Evolutionary conservation across 2,888 invertebrate genomes (phyloP).

Genomic region (Fissipunctia ypsillon): DNA sequence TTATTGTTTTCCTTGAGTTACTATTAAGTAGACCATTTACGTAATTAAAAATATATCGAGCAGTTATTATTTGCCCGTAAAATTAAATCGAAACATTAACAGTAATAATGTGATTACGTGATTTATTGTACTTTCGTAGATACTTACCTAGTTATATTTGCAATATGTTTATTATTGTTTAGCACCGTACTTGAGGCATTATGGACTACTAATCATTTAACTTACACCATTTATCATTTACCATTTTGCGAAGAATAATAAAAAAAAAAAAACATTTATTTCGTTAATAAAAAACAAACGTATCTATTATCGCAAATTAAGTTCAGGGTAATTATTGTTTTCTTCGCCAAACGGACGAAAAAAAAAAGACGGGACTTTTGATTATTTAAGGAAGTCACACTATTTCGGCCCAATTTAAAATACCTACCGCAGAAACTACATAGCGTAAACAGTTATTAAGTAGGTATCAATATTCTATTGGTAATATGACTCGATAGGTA

Average conservation of each 20-base stretch:
- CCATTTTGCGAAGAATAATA: neutral
- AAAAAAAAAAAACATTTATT: neutral
- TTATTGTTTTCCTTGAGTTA: slow-evolving; percentile 10
- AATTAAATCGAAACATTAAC: slow-evolving; percentile 23
- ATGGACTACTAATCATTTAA: neutral
- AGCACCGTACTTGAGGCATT: neutral
- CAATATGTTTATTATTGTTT: slow-evolving; percentile 25
- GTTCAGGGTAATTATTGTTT: neutral
- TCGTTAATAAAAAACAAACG: no score
- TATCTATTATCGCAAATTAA: neutral
- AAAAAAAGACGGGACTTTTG: neutral
- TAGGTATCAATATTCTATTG: neutral
- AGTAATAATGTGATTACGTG: slow-evolving; percentile 32
- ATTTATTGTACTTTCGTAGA: slow-evolving; percentile 38
- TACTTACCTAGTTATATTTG: neutral
- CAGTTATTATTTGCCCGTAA: slow-evolving; percentile 20
- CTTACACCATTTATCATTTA: neutral
- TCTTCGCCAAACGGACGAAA: neutral
- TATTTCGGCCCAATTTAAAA: neutral
- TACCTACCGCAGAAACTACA: neutral
- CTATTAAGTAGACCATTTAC: slow-evolving; percentile 1
- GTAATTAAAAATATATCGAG: slow-evolving; percentile 6
- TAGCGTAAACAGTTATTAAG: slow-evolving; percentile 8
- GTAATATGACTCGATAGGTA: slow-evolving; percentile 2
- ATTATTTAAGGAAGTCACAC: slow-evolving; percentile 1